Evolutionary conservation across 2,797 vertebrate species (phyloP), one percentile per base, ranked within the genome.

Genomic region (Eulemur mongoz): DNA sequence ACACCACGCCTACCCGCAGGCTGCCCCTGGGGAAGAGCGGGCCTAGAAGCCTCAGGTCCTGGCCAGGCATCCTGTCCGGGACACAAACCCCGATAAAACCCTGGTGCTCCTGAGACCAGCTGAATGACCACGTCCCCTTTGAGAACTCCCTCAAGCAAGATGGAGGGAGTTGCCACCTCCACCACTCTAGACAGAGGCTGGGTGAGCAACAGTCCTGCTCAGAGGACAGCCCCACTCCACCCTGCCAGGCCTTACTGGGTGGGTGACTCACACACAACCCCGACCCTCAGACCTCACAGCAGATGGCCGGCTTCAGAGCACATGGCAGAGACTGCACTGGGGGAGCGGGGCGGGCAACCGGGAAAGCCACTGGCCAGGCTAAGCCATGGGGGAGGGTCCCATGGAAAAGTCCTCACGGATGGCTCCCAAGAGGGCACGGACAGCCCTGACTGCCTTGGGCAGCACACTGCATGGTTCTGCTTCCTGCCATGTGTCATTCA

Each of bases 391-490:
- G 4, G 32, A 50, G 35, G 67, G 67, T 10, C 32, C n/a, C 2
- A 1, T 4, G 25, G 35, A 40, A 45, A 65, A 0, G 2, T 22
- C 54, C 10, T 72, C 22, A 22, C 0, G 1, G 30, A 4, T 30
- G 25, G 12, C 40, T 75, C 59, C 17, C 32, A 9, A 30, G 59
- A 84, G 3, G n/a, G 11, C 17, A 18, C 7, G 81, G 15, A 3
- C 13, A 4, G 30, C 69, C 18, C 38, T 54, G 43, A 15, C 13
- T 52, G 40, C 88, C 35, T 15, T 3, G 11, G 30, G 83, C 2
- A 2, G 11, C 6, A 11, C 3, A 10, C 57, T 23, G 4, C 10
- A 20, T 32, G 0, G 1, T 7, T 25, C 45, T 20, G 27, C 7
- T n/a, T 79, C 43, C 27, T 4, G 22, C 86, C 43, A 22, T 15